Evolutionary conservation across 1,140 invertebrate species (phyloP).

Genomic region (Drosophila varians): DNA sequence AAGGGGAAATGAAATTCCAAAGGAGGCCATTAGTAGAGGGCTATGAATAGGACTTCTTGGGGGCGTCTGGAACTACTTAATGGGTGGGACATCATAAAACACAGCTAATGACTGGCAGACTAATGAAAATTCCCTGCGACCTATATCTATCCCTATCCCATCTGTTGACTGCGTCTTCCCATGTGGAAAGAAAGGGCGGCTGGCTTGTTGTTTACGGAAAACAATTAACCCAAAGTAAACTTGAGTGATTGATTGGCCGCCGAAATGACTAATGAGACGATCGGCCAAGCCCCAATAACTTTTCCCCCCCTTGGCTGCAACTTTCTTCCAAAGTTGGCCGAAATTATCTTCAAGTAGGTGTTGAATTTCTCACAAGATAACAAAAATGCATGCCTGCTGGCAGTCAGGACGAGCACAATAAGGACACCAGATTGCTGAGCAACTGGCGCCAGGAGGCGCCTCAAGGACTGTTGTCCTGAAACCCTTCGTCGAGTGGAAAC

Average conservation of each 20-base stretch:
- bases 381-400: conserved; percentile 26
- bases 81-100: conserved; percentile 43
- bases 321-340: conserved; percentile 5
- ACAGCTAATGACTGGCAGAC: conserved; percentile 68
- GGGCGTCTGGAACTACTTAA: conserved; percentile 54
- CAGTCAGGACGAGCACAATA: conserved; percentile 21
- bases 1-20: conserved; percentile 17
- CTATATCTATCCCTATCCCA: conserved; percentile 22
- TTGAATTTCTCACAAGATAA: conserved; percentile 28
- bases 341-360: conserved; percentile 27
- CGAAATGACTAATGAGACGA: conserved; percentile 50
- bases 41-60: neutral
- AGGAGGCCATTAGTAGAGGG: neutral
- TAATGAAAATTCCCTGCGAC: conserved; percentile 62
- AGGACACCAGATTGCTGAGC: conserved; percentile 32
- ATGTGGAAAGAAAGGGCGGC: conserved; percentile 17
- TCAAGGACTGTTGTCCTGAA: conserved; percentile 59
- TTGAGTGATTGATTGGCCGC: conserved; percentile 60
- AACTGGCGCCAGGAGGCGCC: conserved; percentile 72
- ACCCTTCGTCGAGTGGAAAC: conserved; percentile 61
- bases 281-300: conserved; percentile 7
- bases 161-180: conserved; percentile 16
- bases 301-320: conserved; percentile 9
- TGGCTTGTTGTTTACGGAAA: conserved; percentile 51
- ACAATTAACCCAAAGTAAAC: conserved; percentile 57